Conservation (phyloP, 2,888 invertebrate genomes). For the Cerceris rybyensis region DNA sequence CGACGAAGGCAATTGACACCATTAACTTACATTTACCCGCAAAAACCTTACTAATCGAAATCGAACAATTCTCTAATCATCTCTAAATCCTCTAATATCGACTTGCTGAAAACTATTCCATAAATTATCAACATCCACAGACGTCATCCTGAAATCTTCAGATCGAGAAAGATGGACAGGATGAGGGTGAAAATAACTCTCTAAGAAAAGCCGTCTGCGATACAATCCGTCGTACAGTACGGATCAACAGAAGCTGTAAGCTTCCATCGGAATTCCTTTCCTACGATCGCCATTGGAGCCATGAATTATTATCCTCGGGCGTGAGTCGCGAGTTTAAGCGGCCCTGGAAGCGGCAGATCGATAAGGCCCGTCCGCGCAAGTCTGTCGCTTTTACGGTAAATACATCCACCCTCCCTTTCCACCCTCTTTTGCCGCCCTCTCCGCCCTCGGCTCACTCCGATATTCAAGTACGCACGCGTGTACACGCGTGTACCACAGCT, state of each 20-base stretch:
- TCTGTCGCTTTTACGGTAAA: conserved; percentile 71
- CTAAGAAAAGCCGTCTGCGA: not conserved
- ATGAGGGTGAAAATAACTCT: not conserved
- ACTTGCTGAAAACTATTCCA: no score
- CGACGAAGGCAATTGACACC: no score
- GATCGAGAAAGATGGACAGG: no score
- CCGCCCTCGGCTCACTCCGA: not conserved
- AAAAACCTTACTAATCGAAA: no score
- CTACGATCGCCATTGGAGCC: conserved; percentile 61
- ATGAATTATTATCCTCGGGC: conserved; percentile 71
- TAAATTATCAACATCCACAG: no score
- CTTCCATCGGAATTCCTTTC: conserved; percentile 59
- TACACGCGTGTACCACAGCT: conserved; percentile 47
- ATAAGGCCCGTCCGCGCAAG: conserved; percentile 76
- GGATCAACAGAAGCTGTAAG: conserved; percentile 1
- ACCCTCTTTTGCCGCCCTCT: conserved; percentile 16
- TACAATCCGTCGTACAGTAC: not conserved
- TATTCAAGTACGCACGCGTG: conserved; percentile 58
- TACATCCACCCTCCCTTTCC: conserved; percentile 39
- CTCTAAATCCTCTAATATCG: no score
- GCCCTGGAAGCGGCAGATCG: conserved; percentile 74
- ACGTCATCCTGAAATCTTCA: no score
- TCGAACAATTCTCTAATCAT: no score
- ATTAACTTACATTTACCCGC: no score
- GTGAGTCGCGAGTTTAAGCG: conserved; percentile 68